Base-by-base conservation (phyloP, 30 jellyfish, hydroid and myxozoan species). In the Mastigias papua region DNA sequence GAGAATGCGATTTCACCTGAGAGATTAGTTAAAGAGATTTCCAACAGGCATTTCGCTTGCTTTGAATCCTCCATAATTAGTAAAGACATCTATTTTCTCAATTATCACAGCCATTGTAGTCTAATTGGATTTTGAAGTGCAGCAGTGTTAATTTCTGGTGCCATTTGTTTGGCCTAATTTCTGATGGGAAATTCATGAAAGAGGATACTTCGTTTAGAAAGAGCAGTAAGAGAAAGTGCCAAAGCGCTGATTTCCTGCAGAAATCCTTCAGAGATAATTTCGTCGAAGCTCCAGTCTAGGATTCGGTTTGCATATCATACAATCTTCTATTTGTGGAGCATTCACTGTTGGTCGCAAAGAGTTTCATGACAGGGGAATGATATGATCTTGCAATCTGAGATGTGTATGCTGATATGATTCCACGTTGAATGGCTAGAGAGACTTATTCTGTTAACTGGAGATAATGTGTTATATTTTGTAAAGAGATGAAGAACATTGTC, bases 131-230 rank as follows among this genome's bases (percentile, higher is more conserved):
- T 4, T 63, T 63, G 42, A 63, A 4, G n/a, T 63, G 20, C 74
- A 63, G 34, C 74, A 63, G 74, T 27, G 74, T 63, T 9, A 37
- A 63, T 10, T 1, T 27, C 74, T 10, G n/a, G 42, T 63, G 26
- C 74, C 74, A 63, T 27, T 63, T 63, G 74, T 63, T 51, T 23
- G 74, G 74, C 74, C 74, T 63, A 63, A 5, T 16, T 37, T 57
- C 26, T 57, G 30, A 19, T 57, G 26, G 69, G 69, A 57, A 57
- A 57, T 8, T 57, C 69, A 2, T 37, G 54, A 37, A 37, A 37
- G 54, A 5, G 54, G 54, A 37, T 37, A 37, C 54, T 37, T 37
- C 10, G 5, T 5, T 37, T 5, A 4, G 67, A 23, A 21, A 17
- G 67, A 51, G 17, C 25, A 5, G 7, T 21, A 51, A 21, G 27